Base-by-base conservation (phyloP, 2,888 invertebrate genomes). In the Acanthosepion pharaonis region DNA sequence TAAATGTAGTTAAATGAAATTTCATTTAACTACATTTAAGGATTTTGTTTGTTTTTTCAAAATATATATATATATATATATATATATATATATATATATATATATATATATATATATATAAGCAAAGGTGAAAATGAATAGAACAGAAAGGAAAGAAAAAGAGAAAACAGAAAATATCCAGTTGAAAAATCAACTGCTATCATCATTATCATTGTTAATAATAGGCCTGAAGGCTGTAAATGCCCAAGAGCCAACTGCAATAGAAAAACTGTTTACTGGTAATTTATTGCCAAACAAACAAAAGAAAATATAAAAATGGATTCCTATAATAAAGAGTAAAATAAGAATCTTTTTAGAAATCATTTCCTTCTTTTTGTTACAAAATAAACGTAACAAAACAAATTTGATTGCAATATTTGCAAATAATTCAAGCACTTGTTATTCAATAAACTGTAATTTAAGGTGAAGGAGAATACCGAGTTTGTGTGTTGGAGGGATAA, bases 321-420 rank as follows among this genome's bases (percentile, higher is more conserved):
- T 78, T 78, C 78, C 33, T 78, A 78, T 78, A 78, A 78, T 78
- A 78, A 78, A 78, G n/a, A 11, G n/a, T 78, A 33, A 78, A 78
- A 78, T 78, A 78, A 78, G 15, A n/a, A n/a, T n/a, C n/a, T n/a
- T 33, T 78, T 78, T 9, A n/a, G 28, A n/a, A 78, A 78, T n/a
- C n/a, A 33, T 78, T 78, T 78, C n/a, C n/a, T 33, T n/a, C 15
- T 59, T 59, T 59, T 78, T 78, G n/a, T n/a, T 78, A n/a, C 11
- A 33, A 78, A 9, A 78, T 11, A 78, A 78, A 78, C 18, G n/a
- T 15, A 33, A 33, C n/a, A 78, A 78, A 78, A 78, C 33, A 78
- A 78, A 78, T 78, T 78, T 78, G 78, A 78, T 78, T 78, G n/a
- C 33, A 78, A 78, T 78, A 33, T 78, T 78, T n/a, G 78, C 78